Evolutionary conservation across 2,888 invertebrate species (phyloP).

Genomic region (Epinotia bilunana): DNA sequence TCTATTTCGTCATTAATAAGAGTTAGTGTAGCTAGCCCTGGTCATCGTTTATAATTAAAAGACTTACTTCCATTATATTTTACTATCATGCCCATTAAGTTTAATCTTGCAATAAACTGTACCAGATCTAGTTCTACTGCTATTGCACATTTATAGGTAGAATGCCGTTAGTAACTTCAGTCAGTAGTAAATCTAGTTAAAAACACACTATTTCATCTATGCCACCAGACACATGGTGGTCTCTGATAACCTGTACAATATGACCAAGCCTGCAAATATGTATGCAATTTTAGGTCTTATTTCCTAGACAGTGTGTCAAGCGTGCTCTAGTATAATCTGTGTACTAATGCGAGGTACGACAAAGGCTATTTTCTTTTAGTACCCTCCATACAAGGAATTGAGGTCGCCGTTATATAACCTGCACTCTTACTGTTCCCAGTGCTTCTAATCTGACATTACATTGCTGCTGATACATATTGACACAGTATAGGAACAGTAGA

Average conservation of each 20-base stretch:
- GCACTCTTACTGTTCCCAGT: conserved; percentile 2
- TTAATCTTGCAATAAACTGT: neutral
- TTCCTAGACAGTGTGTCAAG: neutral
- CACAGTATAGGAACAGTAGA: too few species aligned
- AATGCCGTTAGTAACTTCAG: neutral
- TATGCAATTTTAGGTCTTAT: neutral
- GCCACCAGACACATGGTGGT: neutral
- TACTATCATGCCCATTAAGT: neutral
- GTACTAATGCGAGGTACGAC: conserved; percentile 12
- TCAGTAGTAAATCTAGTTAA: neutral
- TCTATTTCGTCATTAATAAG: conserved; percentile 11
- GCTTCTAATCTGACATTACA: conserved; percentile 10
- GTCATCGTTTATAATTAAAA: neutral
- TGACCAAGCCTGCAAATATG: neutral
- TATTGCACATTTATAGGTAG: neutral
- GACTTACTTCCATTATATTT: neutral
- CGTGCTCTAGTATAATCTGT: conserved; percentile 6
- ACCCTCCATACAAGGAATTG: conserved; percentile 26
- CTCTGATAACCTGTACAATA: neutral
- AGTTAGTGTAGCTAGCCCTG: conserved; percentile 5
- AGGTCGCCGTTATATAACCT: conserved; percentile 20
- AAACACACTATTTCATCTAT: conserved; percentile 8
- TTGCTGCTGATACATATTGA: conserved; percentile 15
- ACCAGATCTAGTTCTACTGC: neutral
- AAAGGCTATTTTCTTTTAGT: conserved; percentile 29